phyloP scores from a whole-genome alignment of 2,797 vertebrate species.

The Myotis planiceps region DNA sequence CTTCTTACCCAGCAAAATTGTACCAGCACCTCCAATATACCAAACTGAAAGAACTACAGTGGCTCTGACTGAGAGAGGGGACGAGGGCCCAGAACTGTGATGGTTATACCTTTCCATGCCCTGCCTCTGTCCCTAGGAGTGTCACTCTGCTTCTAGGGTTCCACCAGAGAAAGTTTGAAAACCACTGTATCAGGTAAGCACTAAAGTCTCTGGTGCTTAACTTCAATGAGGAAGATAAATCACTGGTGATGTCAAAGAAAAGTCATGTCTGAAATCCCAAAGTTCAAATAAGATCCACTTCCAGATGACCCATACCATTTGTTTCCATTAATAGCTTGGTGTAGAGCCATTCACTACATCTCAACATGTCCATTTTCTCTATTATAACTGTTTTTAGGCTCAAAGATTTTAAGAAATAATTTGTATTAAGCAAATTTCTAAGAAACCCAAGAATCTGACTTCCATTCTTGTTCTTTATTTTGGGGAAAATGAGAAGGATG shows the following conservation, averaged over 20 bases:
- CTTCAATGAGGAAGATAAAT: not conserved
- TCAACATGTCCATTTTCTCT: conserved; percentile 12
- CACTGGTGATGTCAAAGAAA: not conserved
- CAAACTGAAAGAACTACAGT: not conserved
- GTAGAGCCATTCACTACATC: not conserved
- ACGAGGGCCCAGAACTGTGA: not conserved
- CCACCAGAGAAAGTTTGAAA: not conserved
- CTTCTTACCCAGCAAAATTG: not conserved
- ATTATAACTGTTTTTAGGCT: not conserved
- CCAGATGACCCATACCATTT: not conserved
- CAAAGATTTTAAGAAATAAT: not conserved
- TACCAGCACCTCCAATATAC: not conserved
- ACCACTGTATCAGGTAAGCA: not conserved
- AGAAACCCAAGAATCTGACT: conserved; percentile 8
- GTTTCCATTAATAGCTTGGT: not conserved
- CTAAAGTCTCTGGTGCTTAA: not conserved
- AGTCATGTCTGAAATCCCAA: not conserved
- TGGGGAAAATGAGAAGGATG: not conserved
- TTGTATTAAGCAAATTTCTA: not conserved
- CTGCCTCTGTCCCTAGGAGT: not conserved
- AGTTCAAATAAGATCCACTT: not conserved
- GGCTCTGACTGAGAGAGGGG: not conserved
- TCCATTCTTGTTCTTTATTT: not conserved
- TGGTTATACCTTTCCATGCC: not conserved
- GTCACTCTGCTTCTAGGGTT: not conserved